Evolutionary conservation across 1,140 invertebrate species (phyloP), one percentile per base, ranked within the genome.

Genomic region (Phymastichus coffea): DNA sequence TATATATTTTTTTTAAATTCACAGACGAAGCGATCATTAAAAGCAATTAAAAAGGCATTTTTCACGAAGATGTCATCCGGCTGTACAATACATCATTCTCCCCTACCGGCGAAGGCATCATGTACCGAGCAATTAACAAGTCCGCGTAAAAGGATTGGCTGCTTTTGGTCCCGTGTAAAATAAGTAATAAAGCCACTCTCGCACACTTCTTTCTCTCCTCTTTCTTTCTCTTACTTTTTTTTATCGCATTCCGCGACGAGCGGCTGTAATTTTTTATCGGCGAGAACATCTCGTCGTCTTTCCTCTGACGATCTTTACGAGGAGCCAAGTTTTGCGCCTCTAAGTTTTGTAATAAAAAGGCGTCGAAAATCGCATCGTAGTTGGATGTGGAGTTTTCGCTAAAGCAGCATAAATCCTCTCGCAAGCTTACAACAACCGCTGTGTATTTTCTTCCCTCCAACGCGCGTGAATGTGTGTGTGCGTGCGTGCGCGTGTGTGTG

Each of bases 281-380:
- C 25, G 52, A 14, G 10, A 30, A 44, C 38, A 43, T 55, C 26
- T 12, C 20, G 43, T 15, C 17, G 1, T 25, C 19, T 47, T 47
- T 47, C 23, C 37, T n/a, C n/a, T n/a, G n/a, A n/a, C n/a, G n/a
- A n/a, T 46, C 12, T 54, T 54, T 20, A 46, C 53, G 30, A 37
- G 40, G 26, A 55, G 40, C 41, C 33, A 55, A 55, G 19, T 55
- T 55, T 55, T 46, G 22, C 53, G 53, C 53, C 41, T 46, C 30
- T n/a, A 20, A 43, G 38, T 20, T n/a, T 23, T 8, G 17, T 30
- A 43, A 54, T 54, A 54, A 54, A 54, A 54, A 54, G 37, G 15
- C 51, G 51, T 43, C 38, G 51, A 54, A 28, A 54, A 54, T 54
- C 26, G 38, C n/a, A n/a, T n/a, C n/a, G n/a, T 43, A 54, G 51